Conservation (phyloP, 2,797 vertebrate genomes). For the Sandelia bainsii region DNA sequence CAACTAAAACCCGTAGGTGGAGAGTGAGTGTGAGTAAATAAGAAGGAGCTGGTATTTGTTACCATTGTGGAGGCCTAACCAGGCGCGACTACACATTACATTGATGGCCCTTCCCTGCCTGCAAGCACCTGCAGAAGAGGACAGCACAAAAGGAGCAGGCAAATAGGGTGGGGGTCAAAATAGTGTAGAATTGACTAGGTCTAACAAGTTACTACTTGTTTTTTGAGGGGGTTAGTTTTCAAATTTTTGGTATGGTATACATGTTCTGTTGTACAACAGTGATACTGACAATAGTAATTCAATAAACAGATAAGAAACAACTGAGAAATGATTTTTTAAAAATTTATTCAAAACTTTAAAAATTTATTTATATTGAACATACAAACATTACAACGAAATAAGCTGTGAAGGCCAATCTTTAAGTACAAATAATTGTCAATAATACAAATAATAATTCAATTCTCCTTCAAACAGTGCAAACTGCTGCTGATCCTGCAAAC, state of each 20-base stretch:
- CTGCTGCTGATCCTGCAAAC: conserved; percentile 18
- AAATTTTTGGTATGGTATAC: background rate
- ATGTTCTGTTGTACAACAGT: no score
- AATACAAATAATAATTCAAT: no score
- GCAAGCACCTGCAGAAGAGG: background rate
- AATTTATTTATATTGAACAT: no score
- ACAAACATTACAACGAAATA: no score
- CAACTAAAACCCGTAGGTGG: no score
- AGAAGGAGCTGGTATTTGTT: background rate
- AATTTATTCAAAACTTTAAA: no score
- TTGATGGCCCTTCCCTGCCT: background rate
- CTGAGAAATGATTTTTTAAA: no score
- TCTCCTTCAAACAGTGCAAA: background rate
- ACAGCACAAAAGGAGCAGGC: background rate
- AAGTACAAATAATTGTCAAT: no score
- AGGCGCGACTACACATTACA: background rate
- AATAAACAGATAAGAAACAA: no score
- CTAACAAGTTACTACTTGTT: background rate
- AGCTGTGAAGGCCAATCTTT: no score
- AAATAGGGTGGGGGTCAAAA: background rate
- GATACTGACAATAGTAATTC: no score
- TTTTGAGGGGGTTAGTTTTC: background rate
- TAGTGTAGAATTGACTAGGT: background rate
- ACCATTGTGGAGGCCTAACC: background rate
- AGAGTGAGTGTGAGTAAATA: background rate